Evolutionary conservation across 35 echinoderm and acorn worm species (phyloP).

Genomic region (Stichopus chloronotus): DNA sequence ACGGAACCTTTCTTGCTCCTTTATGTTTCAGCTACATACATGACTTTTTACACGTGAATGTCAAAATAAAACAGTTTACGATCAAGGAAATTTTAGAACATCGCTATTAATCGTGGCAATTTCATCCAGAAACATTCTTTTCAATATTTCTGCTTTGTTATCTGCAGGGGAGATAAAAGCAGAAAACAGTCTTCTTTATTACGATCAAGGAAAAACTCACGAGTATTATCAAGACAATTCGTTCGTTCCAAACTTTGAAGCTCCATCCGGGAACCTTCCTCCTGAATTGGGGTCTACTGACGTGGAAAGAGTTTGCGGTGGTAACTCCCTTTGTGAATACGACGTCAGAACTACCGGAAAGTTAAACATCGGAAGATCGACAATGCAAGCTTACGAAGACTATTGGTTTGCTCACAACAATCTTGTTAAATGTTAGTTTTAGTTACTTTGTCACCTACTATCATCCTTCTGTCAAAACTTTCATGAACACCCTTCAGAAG

Average conservation of each 20-base stretch:
- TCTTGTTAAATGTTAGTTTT: slow-evolving; percentile 62
- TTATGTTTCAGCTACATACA: too few species aligned
- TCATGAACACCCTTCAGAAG: neutral
- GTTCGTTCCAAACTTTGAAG: slow-evolving; percentile 73
- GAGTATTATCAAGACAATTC: slow-evolving; percentile 73
- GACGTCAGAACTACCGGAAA: slow-evolving; percentile 81
- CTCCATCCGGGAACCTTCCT: slow-evolving; percentile 51
- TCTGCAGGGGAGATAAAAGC: slow-evolving; percentile 64
- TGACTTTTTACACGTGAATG: too few species aligned
- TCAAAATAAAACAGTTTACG: too few species aligned
- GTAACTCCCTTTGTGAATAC: slow-evolving; percentile 80
- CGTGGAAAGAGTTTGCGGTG: slow-evolving; percentile 68
- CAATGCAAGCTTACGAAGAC: slow-evolving; percentile 81
- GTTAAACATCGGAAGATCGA: slow-evolving; percentile 80
- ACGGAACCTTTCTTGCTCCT: too few species aligned
- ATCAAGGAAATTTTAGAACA: too few species aligned
- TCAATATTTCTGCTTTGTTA: neutral
- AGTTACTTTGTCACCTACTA: too few species aligned
- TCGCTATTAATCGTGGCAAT: too few species aligned
- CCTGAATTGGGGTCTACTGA: slow-evolving; percentile 17
- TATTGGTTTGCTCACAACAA: slow-evolving; percentile 75
- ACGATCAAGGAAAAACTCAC: slow-evolving; percentile 65
- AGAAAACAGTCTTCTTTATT: slow-evolving; percentile 60
- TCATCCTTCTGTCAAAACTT: neutral
- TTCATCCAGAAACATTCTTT: too few species aligned